Evolutionary conservation across 2,888 invertebrate species (phyloP), one percentile per base, ranked within the genome.

Genomic region (Calameuta filiformis): DNA sequence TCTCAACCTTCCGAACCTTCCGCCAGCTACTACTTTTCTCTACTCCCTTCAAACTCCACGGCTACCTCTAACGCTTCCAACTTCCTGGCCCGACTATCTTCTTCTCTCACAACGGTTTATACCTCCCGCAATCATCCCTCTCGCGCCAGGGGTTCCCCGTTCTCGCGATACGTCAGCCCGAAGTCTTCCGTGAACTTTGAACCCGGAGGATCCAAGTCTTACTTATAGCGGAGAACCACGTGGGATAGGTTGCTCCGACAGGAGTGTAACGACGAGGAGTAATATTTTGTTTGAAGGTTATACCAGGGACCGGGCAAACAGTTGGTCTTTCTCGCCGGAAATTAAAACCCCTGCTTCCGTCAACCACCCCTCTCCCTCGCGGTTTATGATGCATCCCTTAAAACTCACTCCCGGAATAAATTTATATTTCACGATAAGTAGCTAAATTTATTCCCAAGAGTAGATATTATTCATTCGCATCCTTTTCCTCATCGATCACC

Each of bases 291-390:
- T 56, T 56, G 23, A 56, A 56, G 40, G 40, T 56, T 56, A 56
- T 56, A 56, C 40, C 40, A 56, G 40, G 40, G 23, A 56, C 40
- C 40, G 69, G 80, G 78, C 75, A 80, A 81, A 82, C 84, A 84
- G 86, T 86, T 87, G 87, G 84, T 88, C 88, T 89, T 88, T 89
- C 88, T 86, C 87, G 81, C 89, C 89, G 90, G 90, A 90, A 90
- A 90, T 90, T 90, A 90, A 90, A 90, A 88, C 84, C 86, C 87
- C 88, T 90, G 88, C 33, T 88, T 83, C 85, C 82, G 81, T 79
- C 83, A 81, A 83, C 71, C 71, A 71, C 71, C 71, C 71, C 23
- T 68, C 23, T 34, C 31, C 31, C 31, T 9, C 33, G 71, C 71
- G 33, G 31, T 71, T 71, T 71, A 71, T 15, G 71, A 31, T 33